These are phyloP conservation scores for Agonum fuliginosum DNA, from an alignment of 2,888 invertebrate genomes.

Conservation along the genomic window DNA sequence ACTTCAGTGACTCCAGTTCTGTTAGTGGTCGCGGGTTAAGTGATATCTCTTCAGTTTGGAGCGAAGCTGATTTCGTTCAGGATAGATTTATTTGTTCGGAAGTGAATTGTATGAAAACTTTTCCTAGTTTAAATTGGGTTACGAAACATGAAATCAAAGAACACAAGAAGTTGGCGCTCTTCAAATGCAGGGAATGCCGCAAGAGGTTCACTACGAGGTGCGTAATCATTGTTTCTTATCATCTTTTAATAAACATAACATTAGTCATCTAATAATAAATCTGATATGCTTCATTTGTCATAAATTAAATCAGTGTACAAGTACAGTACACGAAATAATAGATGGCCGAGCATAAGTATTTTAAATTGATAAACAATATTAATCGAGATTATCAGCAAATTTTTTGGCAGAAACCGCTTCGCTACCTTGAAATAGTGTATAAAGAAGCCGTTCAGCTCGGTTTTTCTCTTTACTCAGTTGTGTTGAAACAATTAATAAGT, in stretches of 20 bases:
- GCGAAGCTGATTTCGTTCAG: constrained; percentile 45
- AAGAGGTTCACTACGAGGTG: constrained; percentile 61
- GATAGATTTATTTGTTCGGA: constrained; percentile 57
- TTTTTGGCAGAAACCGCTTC: too few relatives aligned
- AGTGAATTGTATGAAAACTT: constrained; percentile 54
- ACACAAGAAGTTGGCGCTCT: constrained; percentile 61
- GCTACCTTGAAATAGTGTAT: too few relatives aligned
- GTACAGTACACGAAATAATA: too few relatives aligned
- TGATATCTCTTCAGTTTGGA: background rate
- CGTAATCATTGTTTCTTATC: background rate
- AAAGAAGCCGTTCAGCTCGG: too few relatives aligned
- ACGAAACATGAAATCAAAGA: constrained; percentile 58
- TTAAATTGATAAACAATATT: too few relatives aligned
- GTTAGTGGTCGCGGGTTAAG: constrained; percentile 2
- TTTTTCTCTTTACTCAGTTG: too few relatives aligned
- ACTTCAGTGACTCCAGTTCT: constrained; percentile 44
- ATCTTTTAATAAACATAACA: background rate
- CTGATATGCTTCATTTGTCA: too few relatives aligned
- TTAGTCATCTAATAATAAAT: too few relatives aligned
- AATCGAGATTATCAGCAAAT: too few relatives aligned
- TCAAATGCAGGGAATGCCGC: constrained; percentile 59
- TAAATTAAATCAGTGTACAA: too few relatives aligned
- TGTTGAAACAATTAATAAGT: too few relatives aligned
- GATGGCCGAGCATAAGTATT: too few relatives aligned
- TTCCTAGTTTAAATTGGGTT: constrained; percentile 59